Evolutionary conservation across 2,888 invertebrate genomes (phyloP).

Genomic region (Calameuta idolon): DNA sequence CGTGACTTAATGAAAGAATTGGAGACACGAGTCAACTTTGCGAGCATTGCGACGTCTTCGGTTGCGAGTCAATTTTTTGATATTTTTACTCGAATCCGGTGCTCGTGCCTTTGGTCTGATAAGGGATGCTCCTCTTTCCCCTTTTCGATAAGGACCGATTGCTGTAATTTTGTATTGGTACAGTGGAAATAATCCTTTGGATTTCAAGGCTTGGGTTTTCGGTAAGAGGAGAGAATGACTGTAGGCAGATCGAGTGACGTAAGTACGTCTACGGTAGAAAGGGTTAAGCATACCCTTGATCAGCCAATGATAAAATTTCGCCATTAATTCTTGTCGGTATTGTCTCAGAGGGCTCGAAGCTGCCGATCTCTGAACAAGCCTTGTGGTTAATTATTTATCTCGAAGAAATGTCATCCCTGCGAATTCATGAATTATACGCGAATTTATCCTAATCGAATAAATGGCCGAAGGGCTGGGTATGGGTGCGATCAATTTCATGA

Average conservation of each 20-base stretch:
- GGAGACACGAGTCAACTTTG: slow-evolving; percentile 44
- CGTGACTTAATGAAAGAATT: slow-evolving; percentile 51
- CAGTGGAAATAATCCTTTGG: neutral
- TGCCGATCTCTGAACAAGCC: neutral
- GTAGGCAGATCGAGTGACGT: neutral
- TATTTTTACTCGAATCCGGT: slow-evolving; percentile 32
- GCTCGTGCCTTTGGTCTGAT: neutral
- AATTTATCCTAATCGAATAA: neutral
- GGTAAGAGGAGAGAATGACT: neutral
- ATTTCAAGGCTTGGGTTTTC: neutral
- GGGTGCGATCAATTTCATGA: neutral
- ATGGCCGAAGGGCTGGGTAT: neutral
- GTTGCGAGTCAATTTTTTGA: slow-evolving; percentile 53
- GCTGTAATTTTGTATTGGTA: neutral
- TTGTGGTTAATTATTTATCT: neutral
- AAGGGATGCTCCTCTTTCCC: neutral
- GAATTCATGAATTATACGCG: neutral
- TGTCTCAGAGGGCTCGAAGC: neutral
- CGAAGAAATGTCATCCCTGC: neutral
- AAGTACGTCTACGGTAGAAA: neutral
- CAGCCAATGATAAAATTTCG: neutral
- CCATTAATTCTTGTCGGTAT: neutral
- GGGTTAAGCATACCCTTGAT: neutral
- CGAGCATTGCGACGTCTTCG: slow-evolving; percentile 23
- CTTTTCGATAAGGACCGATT: neutral